A percentile compares a stretch with the other conserved stretches of the same genome.
phyloP scores from a whole-genome alignment of 2,797 vertebrate genomes.

The Sternotherus odoratus region DNA sequence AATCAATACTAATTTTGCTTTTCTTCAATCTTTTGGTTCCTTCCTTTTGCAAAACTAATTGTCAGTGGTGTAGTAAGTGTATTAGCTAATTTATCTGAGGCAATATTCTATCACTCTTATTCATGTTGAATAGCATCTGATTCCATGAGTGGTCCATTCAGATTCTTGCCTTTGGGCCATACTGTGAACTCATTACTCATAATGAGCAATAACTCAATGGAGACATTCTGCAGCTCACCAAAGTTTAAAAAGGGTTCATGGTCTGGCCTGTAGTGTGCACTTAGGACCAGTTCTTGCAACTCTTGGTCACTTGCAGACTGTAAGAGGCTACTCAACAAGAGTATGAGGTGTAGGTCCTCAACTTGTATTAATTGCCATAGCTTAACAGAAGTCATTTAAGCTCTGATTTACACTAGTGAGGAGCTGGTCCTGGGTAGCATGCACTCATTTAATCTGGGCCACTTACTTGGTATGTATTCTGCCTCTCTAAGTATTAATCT shows the following conservation, averaged over 20 bases:
- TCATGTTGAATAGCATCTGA: not conserved
- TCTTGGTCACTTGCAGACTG: not conserved
- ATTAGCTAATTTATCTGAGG: not conserved
- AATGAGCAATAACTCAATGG: not conserved
- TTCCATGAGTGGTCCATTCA: not conserved
- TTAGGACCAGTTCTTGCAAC: not conserved
- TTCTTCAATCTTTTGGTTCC: not conserved
- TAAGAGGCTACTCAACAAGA: not conserved
- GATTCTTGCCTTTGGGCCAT: not conserved
- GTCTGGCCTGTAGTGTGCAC: not conserved
- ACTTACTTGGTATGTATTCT: not conserved
- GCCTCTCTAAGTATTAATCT: not conserved
- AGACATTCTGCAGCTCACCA: not conserved
- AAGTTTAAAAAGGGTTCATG: not conserved
- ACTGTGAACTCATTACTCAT: not conserved
- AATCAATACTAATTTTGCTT: not conserved
- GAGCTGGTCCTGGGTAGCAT: not conserved
- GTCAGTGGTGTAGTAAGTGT: not conserved
- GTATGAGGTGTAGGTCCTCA: rapidly evolving
- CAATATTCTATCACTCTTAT: not conserved
- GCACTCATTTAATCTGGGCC: not conserved
- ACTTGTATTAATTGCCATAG: not conserved
- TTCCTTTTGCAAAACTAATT: not conserved
- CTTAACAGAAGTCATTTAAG: not conserved
- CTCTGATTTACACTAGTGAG: not conserved